A percentile compares a stretch with the other conserved stretches of the same genome.
Evolutionary conservation across 2,797 vertebrate species (phyloP).

Genomic region (Huso huso): DNA sequence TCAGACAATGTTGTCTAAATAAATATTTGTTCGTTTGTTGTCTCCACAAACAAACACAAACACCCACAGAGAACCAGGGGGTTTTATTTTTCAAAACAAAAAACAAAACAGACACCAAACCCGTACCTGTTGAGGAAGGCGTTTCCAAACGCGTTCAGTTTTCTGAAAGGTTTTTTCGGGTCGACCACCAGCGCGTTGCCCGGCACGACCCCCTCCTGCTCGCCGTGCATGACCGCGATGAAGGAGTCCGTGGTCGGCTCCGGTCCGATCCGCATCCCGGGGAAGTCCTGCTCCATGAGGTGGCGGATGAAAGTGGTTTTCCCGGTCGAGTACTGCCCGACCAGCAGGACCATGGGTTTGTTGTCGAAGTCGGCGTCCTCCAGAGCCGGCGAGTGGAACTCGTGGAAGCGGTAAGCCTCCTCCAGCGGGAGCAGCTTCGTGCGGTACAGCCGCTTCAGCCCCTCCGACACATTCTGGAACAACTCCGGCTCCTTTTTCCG

Average conservation of each 20-base stretch:
- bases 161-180: constrained; percentile 84
- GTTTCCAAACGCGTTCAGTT: constrained; percentile 89
- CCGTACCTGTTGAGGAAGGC: constrained; percentile 86
- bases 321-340: constrained; percentile 89
- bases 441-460: constrained; percentile 74
- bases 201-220: constrained; percentile 72
- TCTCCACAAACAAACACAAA: too few relatives aligned
- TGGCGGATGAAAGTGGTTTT: constrained; percentile 92
- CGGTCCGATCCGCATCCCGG: constrained; percentile 87
- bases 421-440: constrained; percentile 84
- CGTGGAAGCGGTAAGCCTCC: constrained; percentile 86
- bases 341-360: constrained; percentile 89
- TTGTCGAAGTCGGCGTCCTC: constrained; percentile 92
- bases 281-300: constrained; percentile 89
- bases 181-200: constrained; percentile 84
- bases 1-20: too few relatives aligned
- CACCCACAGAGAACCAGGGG: too few relatives aligned
- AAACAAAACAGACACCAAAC: too few relatives aligned
- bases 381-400: constrained; percentile 87
- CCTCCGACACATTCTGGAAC: constrained; percentile 83
- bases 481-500: constrained; percentile 81
- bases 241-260: constrained; percentile 92
- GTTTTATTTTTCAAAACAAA: too few relatives aligned
- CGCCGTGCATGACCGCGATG: constrained; percentile 87
- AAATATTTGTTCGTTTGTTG: too few relatives aligned